These are phyloP conservation scores for Lutjanus campechanus DNA, from an alignment of 2,797 vertebrate species.

Conservation along the genomic window DNA sequence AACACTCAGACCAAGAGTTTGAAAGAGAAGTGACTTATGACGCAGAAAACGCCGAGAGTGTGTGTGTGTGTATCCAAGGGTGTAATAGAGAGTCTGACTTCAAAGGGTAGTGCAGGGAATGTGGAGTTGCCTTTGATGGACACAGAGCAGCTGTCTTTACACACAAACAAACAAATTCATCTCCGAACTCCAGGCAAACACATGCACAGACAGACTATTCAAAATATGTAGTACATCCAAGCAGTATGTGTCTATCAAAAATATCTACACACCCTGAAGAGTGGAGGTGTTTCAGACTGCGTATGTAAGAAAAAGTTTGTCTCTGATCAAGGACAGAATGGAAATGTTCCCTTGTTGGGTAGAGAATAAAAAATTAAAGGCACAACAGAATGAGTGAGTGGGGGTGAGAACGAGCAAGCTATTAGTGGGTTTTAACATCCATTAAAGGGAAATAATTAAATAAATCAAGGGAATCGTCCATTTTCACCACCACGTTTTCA, in stretches of 20 bases:
- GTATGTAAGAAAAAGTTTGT: no score
- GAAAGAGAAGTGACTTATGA: constrained; percentile 24
- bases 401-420: not conserved
- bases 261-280: not conserved
- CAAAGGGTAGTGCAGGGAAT: constrained; percentile 56
- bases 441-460: constrained; percentile 20
- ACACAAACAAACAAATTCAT: constrained; percentile 28
- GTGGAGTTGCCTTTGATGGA: constrained; percentile 55
- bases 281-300: not conserved
- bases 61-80: not conserved
- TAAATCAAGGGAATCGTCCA: constrained; percentile 2
- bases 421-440: constrained; percentile 7
- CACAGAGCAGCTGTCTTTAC: constrained; percentile 66
- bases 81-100: constrained; percentile 35
- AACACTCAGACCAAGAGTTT: constrained; percentile 7
- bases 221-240: not conserved
- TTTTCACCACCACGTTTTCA: not conserved
- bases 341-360: not conserved
- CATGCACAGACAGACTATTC: not conserved
- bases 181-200: constrained; percentile 17
- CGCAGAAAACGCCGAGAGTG: constrained; percentile 20
- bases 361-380: not conserved
- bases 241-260: not conserved
- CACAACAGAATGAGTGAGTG: not conserved
- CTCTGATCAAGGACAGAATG: constrained; percentile 6